Conservation (phyloP, 2,797 vertebrate genomes). For the Melanotaenia parkinsoni region DNA sequence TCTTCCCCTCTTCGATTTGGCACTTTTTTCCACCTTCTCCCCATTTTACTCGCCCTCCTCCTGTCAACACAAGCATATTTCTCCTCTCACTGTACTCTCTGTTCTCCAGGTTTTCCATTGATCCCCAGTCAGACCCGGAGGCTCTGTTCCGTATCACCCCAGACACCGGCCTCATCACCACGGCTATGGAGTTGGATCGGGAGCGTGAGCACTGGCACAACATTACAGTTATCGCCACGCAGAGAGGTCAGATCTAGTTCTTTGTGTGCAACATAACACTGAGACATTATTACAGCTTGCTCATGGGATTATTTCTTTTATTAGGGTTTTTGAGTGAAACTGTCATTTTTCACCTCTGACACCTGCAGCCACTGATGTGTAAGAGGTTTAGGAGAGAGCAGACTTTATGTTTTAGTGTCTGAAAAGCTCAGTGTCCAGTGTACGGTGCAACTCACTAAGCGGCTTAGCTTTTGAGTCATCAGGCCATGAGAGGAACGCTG, state of each 20-base stretch:
- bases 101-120: constrained; percentile 88
- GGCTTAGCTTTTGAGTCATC: constrained; percentile 61
- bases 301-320: constrained; percentile 12
- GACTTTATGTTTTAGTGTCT: constrained; percentile 33
- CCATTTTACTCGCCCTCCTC: constrained; percentile 17
- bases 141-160: constrained; percentile 88
- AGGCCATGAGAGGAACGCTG: constrained; percentile 50
- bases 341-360: constrained; percentile 36
- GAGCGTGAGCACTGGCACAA: constrained; percentile 91
- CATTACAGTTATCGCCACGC: constrained; percentile 89
- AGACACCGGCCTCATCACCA: constrained; percentile 88
- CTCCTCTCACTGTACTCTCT: constrained; percentile 10
- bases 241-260: constrained; percentile 85
- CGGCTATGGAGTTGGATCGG: constrained; percentile 87
- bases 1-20: constrained; percentile 23
- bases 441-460: constrained; percentile 57
- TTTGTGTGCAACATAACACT: constrained; percentile 1
- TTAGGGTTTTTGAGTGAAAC: constrained; percentile 19
- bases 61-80: constrained; percentile 14
- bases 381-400: constrained; percentile 58
- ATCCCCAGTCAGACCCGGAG: constrained; percentile 90
- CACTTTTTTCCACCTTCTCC: constrained; percentile 10
- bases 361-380: constrained; percentile 54
- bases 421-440: constrained; percentile 47
- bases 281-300: constrained; percentile 4